phyloP scores from a whole-genome alignment of 2,113 vertebrate species.

The Onychorhynchus coronatus region DNA sequence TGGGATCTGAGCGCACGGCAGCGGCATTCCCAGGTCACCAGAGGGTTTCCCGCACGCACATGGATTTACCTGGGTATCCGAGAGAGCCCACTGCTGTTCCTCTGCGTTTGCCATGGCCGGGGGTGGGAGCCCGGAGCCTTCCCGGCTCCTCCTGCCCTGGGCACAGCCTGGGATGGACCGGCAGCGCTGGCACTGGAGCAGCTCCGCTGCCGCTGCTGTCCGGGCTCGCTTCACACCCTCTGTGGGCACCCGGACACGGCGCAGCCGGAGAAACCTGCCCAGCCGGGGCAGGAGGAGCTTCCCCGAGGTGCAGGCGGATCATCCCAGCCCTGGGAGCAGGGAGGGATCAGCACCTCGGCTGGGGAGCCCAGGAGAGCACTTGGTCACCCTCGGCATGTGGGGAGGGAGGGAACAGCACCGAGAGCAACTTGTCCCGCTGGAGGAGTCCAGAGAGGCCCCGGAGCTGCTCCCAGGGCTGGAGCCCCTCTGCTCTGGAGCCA shows the following conservation, averaged over 20 bases:
- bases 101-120: neutral
- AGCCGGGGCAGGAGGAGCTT: neutral
- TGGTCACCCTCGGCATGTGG: fast-evolving
- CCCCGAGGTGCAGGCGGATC: neutral
- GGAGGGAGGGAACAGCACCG: neutral
- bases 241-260: fast-evolving
- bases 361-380: fast-evolving
- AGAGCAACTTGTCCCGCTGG: neutral
- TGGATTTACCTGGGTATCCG: neutral
- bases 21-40: neutral
- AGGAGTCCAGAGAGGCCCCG: neutral
- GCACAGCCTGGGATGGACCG: neutral
- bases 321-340: neutral
- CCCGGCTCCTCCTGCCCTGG: neutral
- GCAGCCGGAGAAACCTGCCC: neutral
- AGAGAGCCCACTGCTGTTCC: neutral
- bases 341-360: neutral
- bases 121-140: fast-evolving
- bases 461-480: neutral
- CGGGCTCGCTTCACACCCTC: neutral
- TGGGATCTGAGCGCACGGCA: fast-evolving
- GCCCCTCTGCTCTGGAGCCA: neutral
- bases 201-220: neutral
- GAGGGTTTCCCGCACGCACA: fast-evolving
- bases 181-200: neutral